Evolutionary conservation across 2,113 vertebrate species (phyloP), one percentile per base, ranked within the genome.

Genomic region (Xiphorhynchus elegans): DNA sequence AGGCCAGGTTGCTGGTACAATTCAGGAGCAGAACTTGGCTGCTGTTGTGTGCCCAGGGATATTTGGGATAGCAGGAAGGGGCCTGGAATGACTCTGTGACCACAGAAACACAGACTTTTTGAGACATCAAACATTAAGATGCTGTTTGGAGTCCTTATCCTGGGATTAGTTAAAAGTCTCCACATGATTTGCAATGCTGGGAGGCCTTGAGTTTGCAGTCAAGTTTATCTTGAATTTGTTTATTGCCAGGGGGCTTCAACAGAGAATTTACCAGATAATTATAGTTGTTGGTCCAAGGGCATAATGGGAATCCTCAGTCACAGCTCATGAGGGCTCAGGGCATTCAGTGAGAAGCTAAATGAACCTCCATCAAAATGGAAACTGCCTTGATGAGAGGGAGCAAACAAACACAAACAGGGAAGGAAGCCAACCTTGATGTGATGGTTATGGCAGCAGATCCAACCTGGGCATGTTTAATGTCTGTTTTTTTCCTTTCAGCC

Each of bases 401-500:
- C 44, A 50, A 35, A 21, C 16, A 53, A 21, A 28, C 53, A 14
- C 8, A 56, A 5, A 1, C 44, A 42, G 53, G 39, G 82, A 10
- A 11, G 0, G 4, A 7, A 72, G 21, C 35, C 28, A 76, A 5
- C 4, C 18, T 37, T 29, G 35, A 24, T 2, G n/a, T 68, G 46
- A 9, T 24, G 31, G 28, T 1, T 73, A 53, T 23, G 25, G 53
- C 28, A 81, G 67, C 58, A 31, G 7, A 2, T 15, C 21, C 5
- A 20, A 1, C 55, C 15, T 5, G 69, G 14, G 14, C 0, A 1
- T 19, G 8, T 47, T 62, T 7, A 2, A 64, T 11, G 31, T 16
- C 11, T 2, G 1, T 2, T 46, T 64, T n/a, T 76, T 29, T 82
- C 23, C 55, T 40, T 28, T n/a, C 56, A 19, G 0, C 28, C 4